A percentile compares a stretch with the other conserved stretches of the same genome.
These are phyloP conservation scores for Atta cephalotes DNA, from an alignment of 1,140 invertebrate genomes.

Conservation along the genomic window DNA sequence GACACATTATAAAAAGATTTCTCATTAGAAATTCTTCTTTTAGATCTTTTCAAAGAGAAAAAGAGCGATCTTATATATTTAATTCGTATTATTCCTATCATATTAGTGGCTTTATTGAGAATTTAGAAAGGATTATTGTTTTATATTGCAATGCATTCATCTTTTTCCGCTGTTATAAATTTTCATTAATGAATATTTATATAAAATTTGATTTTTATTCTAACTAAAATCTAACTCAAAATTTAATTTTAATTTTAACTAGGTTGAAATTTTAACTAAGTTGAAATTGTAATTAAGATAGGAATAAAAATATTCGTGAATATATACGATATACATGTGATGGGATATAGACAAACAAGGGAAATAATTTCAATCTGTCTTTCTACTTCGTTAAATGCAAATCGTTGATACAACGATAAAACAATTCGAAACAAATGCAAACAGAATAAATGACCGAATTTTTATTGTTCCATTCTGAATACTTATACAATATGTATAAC, in stretches of 20 bases:
- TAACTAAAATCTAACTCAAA: background rate
- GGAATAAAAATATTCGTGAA: background rate
- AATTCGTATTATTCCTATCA: background rate
- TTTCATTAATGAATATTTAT: background rate
- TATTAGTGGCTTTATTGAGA: background rate
- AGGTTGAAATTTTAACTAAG: background rate
- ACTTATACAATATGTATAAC: background rate
- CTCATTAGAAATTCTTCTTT: too few species aligned
- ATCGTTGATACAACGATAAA: background rate
- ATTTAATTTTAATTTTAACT: constrained; percentile 1
- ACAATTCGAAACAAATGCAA: background rate
- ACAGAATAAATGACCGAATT: constrained; percentile 46
- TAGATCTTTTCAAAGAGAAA: background rate
- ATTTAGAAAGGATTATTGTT: background rate
- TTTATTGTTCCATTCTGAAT: constrained; percentile 3
- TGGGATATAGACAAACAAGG: too few species aligned
- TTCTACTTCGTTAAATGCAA: constrained; percentile 17
- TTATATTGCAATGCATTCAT: background rate
- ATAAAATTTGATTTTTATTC: background rate
- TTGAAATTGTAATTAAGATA: background rate
- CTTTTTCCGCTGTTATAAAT: background rate
- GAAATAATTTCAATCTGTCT: constrained; percentile 31
- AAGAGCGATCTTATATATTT: background rate
- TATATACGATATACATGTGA: too few species aligned
- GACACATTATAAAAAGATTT: too few species aligned